Evolutionary conservation across 92 coral and sea anemone species (phyloP), one percentile per base, ranked within the genome.

Genomic region (Porites cylindrica): DNA sequence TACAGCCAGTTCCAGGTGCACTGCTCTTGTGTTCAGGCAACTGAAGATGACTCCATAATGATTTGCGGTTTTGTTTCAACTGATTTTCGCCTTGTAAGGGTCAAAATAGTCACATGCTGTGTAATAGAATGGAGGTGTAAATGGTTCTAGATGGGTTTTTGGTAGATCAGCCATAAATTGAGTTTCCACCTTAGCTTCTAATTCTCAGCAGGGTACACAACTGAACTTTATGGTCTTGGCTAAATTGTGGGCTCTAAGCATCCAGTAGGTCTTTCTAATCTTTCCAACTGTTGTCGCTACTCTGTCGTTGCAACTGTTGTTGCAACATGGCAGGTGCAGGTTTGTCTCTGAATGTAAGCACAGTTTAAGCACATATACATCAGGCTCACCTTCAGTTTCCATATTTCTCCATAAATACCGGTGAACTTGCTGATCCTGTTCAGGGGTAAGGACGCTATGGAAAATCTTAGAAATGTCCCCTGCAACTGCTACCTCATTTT

Each of bases 261-360:
- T 92, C 93, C 91, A 89, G 75, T 85, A 89, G 56, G 76, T 89
- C 52, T 67, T 77, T 70, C 84, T 80, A 7, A 51, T 76, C 73
- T 86, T 93, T 1, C 88, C 91, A 3, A 81, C 80, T n/a, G 90
- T 90, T 5, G 91, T 72, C 29, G 80, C 83, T 1, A 77, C 78
- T 77, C 77, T 84, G 3, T 64, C 3, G 70, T 86, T 89, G 92
- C 43, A 86, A 38, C 58, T 85, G 86, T 1, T 78, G 13, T 86
- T 80, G 87, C 8, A 87, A 90, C 90, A 90, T 86, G 7, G 96
- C 92, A 11, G 94, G 94, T 4, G 91, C 91, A 1, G 94, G 94
- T 76, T 88, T 93, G 76, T 93, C 94, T 19, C 96, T 93, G 47
- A 93, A 93, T 12, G 94, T 88, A 9, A 93, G 78, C 12, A 88